These are phyloP conservation scores for Scaptomyza caliginosa DNA, from an alignment of 2,888 invertebrate species.

Conservation along the genomic window DNA sequence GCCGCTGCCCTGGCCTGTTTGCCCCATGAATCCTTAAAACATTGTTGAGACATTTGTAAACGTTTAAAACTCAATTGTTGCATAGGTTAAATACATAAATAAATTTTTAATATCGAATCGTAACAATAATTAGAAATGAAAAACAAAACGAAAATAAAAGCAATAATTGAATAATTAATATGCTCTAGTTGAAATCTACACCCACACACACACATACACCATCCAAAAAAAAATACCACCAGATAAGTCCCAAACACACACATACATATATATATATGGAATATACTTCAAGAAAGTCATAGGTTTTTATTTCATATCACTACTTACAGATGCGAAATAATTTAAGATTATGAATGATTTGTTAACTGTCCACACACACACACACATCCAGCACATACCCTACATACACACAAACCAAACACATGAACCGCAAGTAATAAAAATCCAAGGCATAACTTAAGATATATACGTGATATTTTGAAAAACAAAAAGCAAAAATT, in stretches of 20 bases:
- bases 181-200: slow-evolving; percentile 74
- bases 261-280: slow-evolving; percentile 11
- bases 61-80: slow-evolving; percentile 67
- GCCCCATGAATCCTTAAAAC: slow-evolving; percentile 26
- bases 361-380: slow-evolving; percentile 14
- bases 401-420: slow-evolving; percentile 7
- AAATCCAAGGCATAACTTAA: slow-evolving; percentile 77
- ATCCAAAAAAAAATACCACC: slow-evolving; percentile 27
- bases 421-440: slow-evolving; percentile 58
- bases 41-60: slow-evolving; percentile 73
- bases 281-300: slow-evolving; percentile 46
- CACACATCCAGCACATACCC: too few species aligned
- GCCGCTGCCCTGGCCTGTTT: too few species aligned
- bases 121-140: slow-evolving; percentile 73
- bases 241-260: slow-evolving; percentile 22
- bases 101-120: slow-evolving; percentile 72
- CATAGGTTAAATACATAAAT: slow-evolving; percentile 60
- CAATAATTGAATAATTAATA: slow-evolving; percentile 74
- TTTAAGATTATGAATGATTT: slow-evolving; percentile 4
- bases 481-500: slow-evolving; percentile 73
- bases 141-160: slow-evolving; percentile 70
- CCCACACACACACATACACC: slow-evolving; percentile 27
- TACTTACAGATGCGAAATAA: slow-evolving; percentile 7
- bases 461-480: slow-evolving; percentile 81
- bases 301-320: slow-evolving; percentile 14